Base-by-base conservation (phyloP, 2,113 vertebrate species). In the Diadophis punctatus region DNA sequence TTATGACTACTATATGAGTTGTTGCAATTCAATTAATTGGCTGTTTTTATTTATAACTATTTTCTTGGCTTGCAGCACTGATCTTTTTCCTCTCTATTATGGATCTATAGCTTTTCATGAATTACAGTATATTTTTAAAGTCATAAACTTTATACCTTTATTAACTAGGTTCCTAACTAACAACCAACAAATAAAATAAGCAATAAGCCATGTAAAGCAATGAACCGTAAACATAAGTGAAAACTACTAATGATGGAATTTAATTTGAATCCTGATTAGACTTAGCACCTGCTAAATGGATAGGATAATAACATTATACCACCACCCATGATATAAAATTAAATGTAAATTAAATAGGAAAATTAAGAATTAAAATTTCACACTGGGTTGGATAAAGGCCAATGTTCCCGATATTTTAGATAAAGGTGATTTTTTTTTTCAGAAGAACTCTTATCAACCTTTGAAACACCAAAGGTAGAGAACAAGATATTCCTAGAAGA, bases 401-500 rank as follows among this genome's bases (percentile, higher is more conserved):
- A 34, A 39, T 56, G 53, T 43, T 55, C 10, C n/a, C 43, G 18
- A 56, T 88, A 55, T 39, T 88, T 34, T 23, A 74, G 34, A 48
- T 39, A 89, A 56, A 27, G 43, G 43, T 39, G 25, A 22, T 84
- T 84, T 58, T 58, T 52, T 80, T 51, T 51, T 43, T 2, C 22
- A 39, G 55, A 56, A 25, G 30, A 56, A 52, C 14, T 27, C n/a
- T 48, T 91, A 74, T 30, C 86, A 52, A 16, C 74, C 51, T 87
- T 90, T 91, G 18, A 8, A 84, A 90, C 39, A 4, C 60, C 87
- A 87, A 87, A 91, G 85, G 1, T 0, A 0, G 34, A 12, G 51
- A 92, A 48, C 25, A 86, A 63, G 92, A n/a, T 51, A 20, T 56
- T 49, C 25, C 89, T 56, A 56, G 80, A 92, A 95, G 52, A 34